Conservation (phyloP, 1,140 invertebrate genomes). For the Drosophila paulistorum region DNA sequence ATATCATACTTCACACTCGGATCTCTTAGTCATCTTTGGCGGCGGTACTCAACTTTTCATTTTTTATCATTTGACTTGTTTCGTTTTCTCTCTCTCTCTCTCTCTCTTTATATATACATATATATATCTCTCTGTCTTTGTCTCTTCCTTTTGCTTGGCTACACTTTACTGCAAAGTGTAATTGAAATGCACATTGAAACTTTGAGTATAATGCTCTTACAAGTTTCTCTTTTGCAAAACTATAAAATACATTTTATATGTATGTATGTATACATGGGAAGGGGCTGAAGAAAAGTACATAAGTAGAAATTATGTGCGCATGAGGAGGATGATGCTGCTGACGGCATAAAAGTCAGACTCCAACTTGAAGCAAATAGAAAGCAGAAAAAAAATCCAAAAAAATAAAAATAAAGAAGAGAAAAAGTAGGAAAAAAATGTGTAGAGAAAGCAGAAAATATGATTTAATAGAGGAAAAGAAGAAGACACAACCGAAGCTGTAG, state of each 20-base stretch:
- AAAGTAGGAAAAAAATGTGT: constrained; percentile 28
- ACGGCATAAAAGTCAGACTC: constrained; percentile 60
- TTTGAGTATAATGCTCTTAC: constrained; percentile 68
- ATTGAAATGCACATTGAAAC: constrained; percentile 69
- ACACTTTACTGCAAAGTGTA: constrained; percentile 54
- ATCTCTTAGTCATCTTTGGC: not conserved
- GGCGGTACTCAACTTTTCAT: constrained; percentile 17
- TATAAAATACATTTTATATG: constrained; percentile 68
- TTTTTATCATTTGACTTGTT: constrained; percentile 43
- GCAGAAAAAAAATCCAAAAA: constrained; percentile 14
- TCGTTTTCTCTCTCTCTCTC: not conserved
- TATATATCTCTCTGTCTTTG: not conserved
- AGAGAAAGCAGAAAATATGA: constrained; percentile 56
- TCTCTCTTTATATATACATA: not conserved
- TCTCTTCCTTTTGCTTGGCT: constrained; percentile 9
- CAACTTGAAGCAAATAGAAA: constrained; percentile 22
- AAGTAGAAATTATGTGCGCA: constrained; percentile 66
- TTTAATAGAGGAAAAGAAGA: constrained; percentile 58
- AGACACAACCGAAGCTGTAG: constrained; percentile 14
- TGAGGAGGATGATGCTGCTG: constrained; percentile 54
- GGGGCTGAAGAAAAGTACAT: constrained; percentile 45
- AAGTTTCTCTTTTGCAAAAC: constrained; percentile 56
- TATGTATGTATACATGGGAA: constrained; percentile 9
- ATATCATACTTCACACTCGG: constrained; percentile 7
- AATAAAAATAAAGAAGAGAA: constrained; percentile 52